Evolutionary conservation across 2,797 vertebrate species (phyloP).

Genomic region (Amazona finschi): DNA sequence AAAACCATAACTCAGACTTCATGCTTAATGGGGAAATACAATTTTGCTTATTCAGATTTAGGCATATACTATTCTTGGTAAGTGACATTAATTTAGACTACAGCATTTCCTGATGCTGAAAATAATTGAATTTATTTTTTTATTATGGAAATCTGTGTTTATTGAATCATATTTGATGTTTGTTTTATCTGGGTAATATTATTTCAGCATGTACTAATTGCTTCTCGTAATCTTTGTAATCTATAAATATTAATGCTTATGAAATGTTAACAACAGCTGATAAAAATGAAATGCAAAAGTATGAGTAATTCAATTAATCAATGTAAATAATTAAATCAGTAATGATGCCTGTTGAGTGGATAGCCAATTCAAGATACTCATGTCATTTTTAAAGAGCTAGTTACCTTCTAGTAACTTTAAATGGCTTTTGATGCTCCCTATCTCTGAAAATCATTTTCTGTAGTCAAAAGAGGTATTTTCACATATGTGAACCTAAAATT

Average conservation of each 20-base stretch:
- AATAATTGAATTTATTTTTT: not conserved
- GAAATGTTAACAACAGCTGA: constrained; percentile 1
- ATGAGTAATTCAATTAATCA: constrained; percentile 25
- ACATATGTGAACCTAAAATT: not conserved
- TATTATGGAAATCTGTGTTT: not conserved
- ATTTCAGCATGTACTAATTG: constrained; percentile 36
- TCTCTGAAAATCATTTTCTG: not conserved
- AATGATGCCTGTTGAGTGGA: not conserved
- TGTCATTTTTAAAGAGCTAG: not conserved
- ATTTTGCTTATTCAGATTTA: not conserved
- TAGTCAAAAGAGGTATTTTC: not conserved
- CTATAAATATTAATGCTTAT: constrained; percentile 37
- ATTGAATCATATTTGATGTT: constrained; percentile 14
- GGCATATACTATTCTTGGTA: not conserved
- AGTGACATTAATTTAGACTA: not conserved
- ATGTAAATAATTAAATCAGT: constrained; percentile 32
- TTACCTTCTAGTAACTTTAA: not conserved
- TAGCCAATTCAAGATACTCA: not conserved
- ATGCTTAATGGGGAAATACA: not conserved
- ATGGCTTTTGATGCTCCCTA: not conserved
- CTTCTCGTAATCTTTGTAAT: constrained; percentile 33
- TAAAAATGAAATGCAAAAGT: constrained; percentile 22
- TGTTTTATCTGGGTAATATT: constrained; percentile 1
- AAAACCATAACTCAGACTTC: not conserved
- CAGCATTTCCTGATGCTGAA: not conserved